Evolutionary conservation across 1,140 invertebrate genomes (phyloP), one percentile per base, ranked within the genome.

Genomic region (Rhyzopertha dominica): DNA sequence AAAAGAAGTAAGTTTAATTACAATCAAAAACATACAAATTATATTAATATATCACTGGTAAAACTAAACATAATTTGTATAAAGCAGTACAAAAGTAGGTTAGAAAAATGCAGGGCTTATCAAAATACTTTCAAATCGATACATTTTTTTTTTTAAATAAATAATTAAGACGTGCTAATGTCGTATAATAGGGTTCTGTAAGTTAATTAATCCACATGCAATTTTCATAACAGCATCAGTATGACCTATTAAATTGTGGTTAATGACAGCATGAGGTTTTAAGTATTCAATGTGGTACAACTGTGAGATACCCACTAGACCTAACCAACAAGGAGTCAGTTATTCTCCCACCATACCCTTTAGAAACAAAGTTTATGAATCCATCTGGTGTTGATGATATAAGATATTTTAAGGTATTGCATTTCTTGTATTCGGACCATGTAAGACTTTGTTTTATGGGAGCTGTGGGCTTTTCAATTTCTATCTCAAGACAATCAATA

Each of bases 331-430:
- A 10, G 24, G 42, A 32, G 53, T 69, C 62, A 22, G 50, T 37
- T 39, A 37, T 30, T 49, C 62, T 44, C 9, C 62, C 62, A 14
- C 58, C 61, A 59, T 50, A 68, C 10, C 62, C 64, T 32, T 19
- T 17, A 9, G 63, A 69, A 32, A 66, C 55, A 50, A 57, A 67
- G 43, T 59, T 66, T 32, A 68, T 57, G 7, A 68, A 46, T 2
- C 67, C 64, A 49, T 67, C 56, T 19, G 58, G 59, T 47, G 61
- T 68, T 36, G 36, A 49, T 17, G 60, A 62, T 35, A 70, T 59
- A 14, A 67, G 49, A 59, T 66, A 68, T 54, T 70, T 68, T 30
- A 69, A 28, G 10, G 64, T 70, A 48, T 70, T 69, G 42, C 51
- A 58, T 24, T 53, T 49, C 50, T 64, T 63, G 43, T 67, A 65